These are phyloP conservation scores for Colossoma macropomum DNA, from an alignment of 2,113 vertebrate species.

Conservation along the genomic window DNA sequence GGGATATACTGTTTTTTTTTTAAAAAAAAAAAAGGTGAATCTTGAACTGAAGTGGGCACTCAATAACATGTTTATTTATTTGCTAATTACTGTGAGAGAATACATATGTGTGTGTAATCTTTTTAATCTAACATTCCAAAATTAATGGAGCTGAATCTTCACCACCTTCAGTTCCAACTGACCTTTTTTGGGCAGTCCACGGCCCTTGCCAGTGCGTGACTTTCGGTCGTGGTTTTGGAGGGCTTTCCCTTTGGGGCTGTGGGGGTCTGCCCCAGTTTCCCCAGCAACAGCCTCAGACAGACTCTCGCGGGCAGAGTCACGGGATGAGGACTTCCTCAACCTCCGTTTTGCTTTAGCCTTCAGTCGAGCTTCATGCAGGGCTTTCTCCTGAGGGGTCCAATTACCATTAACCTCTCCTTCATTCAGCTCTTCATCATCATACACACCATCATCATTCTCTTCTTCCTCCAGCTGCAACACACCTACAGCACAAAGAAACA, in stretches of 20 bases:
- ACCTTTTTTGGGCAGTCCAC: constrained; percentile 90
- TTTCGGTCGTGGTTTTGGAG: constrained; percentile 76
- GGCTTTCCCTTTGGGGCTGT: constrained; percentile 78
- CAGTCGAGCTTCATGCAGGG: constrained; percentile 82
- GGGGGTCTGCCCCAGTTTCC: constrained; percentile 70
- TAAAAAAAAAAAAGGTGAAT: no score
- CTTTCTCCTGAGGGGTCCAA: constrained; percentile 87
- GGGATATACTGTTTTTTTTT: no score
- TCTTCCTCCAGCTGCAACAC: constrained; percentile 53
- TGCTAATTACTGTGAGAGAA: no score
- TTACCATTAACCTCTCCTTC: constrained; percentile 76
- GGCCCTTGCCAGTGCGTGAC: constrained; percentile 84
- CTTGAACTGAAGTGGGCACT: no score
- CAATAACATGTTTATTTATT: no score
- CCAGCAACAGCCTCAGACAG: constrained; percentile 68
- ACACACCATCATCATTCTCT: constrained; percentile 37
- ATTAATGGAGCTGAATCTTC: no score
- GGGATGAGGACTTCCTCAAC: constrained; percentile 81
- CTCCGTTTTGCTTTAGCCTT: constrained; percentile 86
- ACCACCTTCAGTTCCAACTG: background rate
- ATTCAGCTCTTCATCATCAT: constrained; percentile 68
- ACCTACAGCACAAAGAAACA: constrained; percentile 51
- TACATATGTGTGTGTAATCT: no score
- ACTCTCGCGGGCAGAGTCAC: constrained; percentile 82
- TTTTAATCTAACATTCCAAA: no score